phyloP scores from a whole-genome alignment of 2,797 vertebrate species.

The Loris lydekkerianus region DNA sequence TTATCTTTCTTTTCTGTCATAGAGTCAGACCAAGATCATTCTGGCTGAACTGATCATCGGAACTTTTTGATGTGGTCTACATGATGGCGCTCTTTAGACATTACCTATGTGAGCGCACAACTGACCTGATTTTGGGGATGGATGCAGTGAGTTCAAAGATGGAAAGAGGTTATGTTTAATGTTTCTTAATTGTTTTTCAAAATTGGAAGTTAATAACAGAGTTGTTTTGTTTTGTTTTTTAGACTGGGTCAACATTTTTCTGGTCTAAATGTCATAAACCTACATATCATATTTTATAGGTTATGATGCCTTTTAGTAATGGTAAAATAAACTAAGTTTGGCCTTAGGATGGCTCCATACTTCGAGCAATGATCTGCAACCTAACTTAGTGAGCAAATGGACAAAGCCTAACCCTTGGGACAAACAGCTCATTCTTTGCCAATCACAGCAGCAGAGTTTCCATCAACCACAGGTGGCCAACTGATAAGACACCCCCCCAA shows the following conservation, averaged over 20 bases:
- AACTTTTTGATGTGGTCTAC: background rate
- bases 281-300: background rate
- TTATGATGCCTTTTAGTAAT: conserved; percentile 7
- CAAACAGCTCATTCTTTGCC: background rate
- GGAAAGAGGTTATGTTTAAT: background rate
- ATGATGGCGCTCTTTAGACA: background rate
- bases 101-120: background rate
- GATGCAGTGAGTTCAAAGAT: background rate
- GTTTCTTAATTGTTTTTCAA: background rate
- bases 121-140: background rate
- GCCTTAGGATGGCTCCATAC: background rate
- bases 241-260: background rate
- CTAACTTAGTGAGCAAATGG: background rate
- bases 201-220: background rate
- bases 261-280: background rate
- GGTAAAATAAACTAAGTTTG: background rate
- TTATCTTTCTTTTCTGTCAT: background rate
- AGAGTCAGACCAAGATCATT: background rate
- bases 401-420: background rate
- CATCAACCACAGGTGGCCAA: background rate
- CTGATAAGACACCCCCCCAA: no score
- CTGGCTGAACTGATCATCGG: background rate
- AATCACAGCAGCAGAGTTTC: background rate
- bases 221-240: background rate
- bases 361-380: background rate